Percentiles rank a stretch among this genome's conserved stretches.
These are phyloP conservation scores for Thamnophis sirtalis DNA, from an alignment of 2,113 vertebrate species.

Conservation along the genomic window DNA sequence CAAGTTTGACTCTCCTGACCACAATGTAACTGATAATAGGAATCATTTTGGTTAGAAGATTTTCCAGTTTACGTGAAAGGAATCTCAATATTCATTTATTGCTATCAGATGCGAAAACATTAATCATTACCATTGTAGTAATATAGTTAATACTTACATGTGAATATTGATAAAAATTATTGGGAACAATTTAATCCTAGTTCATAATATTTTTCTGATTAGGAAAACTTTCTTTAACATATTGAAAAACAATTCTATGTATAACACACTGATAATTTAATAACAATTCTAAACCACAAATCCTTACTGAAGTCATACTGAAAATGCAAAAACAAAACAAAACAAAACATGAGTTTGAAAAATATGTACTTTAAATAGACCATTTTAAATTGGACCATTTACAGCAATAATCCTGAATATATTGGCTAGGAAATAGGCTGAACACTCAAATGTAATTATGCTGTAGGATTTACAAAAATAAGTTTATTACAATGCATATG, in stretches of 20 bases:
- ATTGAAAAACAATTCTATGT: constrained; percentile 46
- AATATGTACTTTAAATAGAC: constrained; percentile 32
- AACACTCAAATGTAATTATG: neutral
- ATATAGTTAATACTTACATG: constrained; percentile 32
- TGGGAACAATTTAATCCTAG: constrained; percentile 16
- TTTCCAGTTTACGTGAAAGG: neutral
- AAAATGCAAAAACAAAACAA: neutral
- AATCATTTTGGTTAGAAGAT: neutral
- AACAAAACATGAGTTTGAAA: constrained; percentile 5
- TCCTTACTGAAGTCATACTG: constrained; percentile 4
- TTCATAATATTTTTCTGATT: constrained; percentile 25
- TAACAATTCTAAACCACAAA: constrained; percentile 29
- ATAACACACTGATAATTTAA: constrained; percentile 32
- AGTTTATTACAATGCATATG: neutral
- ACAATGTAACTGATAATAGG: neutral
- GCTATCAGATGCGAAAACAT: neutral
- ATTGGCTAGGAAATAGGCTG: neutral
- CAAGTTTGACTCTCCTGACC: neutral
- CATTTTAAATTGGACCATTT: constrained; percentile 28
- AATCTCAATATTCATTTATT: neutral
- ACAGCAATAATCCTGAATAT: neutral
- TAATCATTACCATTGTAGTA: neutral
- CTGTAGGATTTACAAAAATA: constrained; percentile 1
- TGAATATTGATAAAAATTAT: constrained; percentile 46
- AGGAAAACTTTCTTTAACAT: constrained; percentile 55